A percentile compares a stretch with the other conserved stretches of the same genome.
Conservation (phyloP, 1,140 invertebrate species). For the Phocides pigmalion region DNA sequence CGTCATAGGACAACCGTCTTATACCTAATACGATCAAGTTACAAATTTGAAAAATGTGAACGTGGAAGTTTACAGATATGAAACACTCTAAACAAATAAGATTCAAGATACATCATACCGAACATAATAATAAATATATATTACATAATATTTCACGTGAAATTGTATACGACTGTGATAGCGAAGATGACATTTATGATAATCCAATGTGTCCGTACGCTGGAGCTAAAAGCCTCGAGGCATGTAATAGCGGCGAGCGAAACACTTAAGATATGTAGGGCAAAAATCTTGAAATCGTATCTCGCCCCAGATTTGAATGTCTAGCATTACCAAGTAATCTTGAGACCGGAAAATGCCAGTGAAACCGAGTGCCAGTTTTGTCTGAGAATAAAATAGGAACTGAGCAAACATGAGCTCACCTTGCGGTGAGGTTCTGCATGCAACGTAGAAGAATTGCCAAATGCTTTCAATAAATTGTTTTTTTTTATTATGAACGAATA, state of each 20-base stretch:
- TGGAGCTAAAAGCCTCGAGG: slow-evolving; percentile 21
- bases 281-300: slow-evolving; percentile 28
- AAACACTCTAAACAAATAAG: too few relatives aligned
- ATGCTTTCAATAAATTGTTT: background rate
- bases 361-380: slow-evolving; percentile 12
- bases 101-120: background rate
- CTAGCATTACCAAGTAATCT: slow-evolving; percentile 32
- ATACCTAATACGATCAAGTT: too few relatives aligned
- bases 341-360: slow-evolving; percentile 15
- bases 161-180: background rate
- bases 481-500: too few relatives aligned
- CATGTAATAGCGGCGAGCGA: slow-evolving; percentile 14
- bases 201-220: slow-evolving; percentile 16
- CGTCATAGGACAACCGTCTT: too few relatives aligned
- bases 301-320: slow-evolving; percentile 32
- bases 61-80: too few relatives aligned
- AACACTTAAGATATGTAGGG: slow-evolving; percentile 31
- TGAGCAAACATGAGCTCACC: background rate
- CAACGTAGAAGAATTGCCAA: background rate
- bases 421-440: background rate
- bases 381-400: background rate
- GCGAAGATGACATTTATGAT: slow-evolving; percentile 15
- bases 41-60: too few relatives aligned
- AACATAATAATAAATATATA: background rate
- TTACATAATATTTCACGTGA: background rate